phyloP scores from a whole-genome alignment of 23 tunicate species.

The Diplosoma virens region DNA sequence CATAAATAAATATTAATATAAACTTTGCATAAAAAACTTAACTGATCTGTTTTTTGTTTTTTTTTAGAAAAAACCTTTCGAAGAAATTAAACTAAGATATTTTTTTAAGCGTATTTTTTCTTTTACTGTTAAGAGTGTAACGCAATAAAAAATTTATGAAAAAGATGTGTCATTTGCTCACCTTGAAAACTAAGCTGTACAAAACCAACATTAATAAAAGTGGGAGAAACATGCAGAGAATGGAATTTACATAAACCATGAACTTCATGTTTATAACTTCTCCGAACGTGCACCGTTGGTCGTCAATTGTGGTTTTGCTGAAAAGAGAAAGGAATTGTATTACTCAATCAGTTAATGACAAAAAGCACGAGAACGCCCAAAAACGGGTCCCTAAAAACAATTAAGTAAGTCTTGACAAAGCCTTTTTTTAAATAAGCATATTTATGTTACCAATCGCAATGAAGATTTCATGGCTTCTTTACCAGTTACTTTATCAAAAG shows the following conservation, averaged over 20 bases:
- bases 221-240: conserved; percentile 69
- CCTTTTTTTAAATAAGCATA: background rate
- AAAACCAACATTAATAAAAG: conserved; percentile 58
- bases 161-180: background rate
- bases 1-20: background rate
- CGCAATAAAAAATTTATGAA: background rate
- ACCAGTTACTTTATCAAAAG: too few species aligned
- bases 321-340: too few species aligned
- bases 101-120: too few species aligned
- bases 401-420: background rate
- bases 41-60: background rate
- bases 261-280: conserved; percentile 71
- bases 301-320: too few species aligned
- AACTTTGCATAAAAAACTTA: background rate
- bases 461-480: too few species aligned
- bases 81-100: background rate
- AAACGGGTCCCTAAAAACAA: background rate
- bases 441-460: background rate
- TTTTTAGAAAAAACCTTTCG: background rate
- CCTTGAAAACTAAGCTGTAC: conserved; percentile 67
- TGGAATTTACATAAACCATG: conserved; percentile 92
- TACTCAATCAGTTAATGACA: too few species aligned
- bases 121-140: too few species aligned
- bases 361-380: too few species aligned
- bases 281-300: conserved; percentile 64